Conservation (phyloP, 2,888 invertebrate genomes). For the Callinectes sapidus region DNA sequence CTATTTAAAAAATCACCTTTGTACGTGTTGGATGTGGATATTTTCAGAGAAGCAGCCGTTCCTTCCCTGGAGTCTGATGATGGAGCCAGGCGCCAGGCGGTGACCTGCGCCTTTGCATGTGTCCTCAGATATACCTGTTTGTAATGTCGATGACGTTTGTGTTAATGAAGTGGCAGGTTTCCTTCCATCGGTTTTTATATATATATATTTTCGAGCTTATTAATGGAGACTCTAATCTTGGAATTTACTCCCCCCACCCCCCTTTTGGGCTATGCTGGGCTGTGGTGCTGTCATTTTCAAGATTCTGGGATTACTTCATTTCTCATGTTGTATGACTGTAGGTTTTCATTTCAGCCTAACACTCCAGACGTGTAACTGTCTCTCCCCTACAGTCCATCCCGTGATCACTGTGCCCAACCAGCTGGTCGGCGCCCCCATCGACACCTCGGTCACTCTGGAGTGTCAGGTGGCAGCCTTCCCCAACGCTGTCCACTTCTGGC, state of each 20-base stretch:
- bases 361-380: background rate
- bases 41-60: background rate
- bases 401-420: slow-evolving; percentile 94
- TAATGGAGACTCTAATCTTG: background rate
- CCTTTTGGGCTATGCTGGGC: too few relatives aligned
- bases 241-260: too few relatives aligned
- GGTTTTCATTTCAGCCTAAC: background rate
- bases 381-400: slow-evolving; percentile 84
- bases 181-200: background rate
- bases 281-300: background rate
- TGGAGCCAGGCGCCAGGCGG: background rate
- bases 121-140: background rate
- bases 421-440: slow-evolving; percentile 90
- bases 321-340: background rate
- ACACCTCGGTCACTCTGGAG: slow-evolving; percentile 90
- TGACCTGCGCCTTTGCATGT: background rate
- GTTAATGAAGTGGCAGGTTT: background rate
- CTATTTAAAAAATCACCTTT: background rate
- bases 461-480: slow-evolving; percentile 94
- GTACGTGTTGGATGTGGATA: background rate
- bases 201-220: background rate
- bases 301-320: background rate
- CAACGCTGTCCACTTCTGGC: slow-evolving; percentile 75
- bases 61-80: background rate
- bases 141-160: background rate